Percentiles rank a stretch among this genome's conserved stretches.
These are phyloP conservation scores for Poeciliopsis turneri DNA, from an alignment of 2,797 vertebrate species.

Conservation along the genomic window DNA sequence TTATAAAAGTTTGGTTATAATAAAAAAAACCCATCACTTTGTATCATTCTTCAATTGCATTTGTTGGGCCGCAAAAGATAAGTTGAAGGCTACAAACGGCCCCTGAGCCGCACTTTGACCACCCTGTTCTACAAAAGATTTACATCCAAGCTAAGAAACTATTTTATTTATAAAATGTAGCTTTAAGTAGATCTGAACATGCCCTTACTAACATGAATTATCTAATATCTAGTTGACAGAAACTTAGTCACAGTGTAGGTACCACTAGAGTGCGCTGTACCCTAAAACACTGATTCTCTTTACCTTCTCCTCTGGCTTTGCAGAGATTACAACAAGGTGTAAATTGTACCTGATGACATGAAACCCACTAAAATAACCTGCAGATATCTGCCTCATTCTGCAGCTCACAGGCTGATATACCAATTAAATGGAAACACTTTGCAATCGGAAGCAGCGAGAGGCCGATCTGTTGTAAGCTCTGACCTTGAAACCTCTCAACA, in stretches of 20 bases:
- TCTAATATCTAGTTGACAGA: neutral
- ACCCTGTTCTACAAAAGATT: neutral
- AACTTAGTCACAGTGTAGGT: neutral
- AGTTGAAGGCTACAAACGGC: too few relatives aligned
- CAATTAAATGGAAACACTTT: conserved; percentile 1
- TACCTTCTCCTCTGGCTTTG: conserved; percentile 36
- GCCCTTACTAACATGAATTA: neutral
- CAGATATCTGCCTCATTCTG: neutral
- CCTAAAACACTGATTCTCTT: conserved; percentile 17
- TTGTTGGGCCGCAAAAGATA: too few relatives aligned
- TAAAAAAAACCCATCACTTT: too few relatives aligned
- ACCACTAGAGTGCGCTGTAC: conserved; percentile 60
- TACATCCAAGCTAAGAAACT: neutral
- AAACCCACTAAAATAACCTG: conserved; percentile 57
- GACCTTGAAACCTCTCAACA: conserved; percentile 59
- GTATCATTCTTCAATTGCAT: too few relatives aligned
- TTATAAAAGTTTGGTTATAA: too few relatives aligned
- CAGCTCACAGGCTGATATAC: neutral
- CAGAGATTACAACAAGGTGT: conserved; percentile 51
- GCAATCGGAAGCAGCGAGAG: neutral
- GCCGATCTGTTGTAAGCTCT: conserved; percentile 11
- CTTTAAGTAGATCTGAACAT: neutral
- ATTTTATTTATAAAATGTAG: neutral
- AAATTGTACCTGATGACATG: conserved; percentile 50
- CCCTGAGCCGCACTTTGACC: too few relatives aligned